Percentiles rank a stretch among this genome's conserved stretches.
Conservation (phyloP, 92 coral and sea anemone species). For the Epizoanthus stellaris region DNA sequence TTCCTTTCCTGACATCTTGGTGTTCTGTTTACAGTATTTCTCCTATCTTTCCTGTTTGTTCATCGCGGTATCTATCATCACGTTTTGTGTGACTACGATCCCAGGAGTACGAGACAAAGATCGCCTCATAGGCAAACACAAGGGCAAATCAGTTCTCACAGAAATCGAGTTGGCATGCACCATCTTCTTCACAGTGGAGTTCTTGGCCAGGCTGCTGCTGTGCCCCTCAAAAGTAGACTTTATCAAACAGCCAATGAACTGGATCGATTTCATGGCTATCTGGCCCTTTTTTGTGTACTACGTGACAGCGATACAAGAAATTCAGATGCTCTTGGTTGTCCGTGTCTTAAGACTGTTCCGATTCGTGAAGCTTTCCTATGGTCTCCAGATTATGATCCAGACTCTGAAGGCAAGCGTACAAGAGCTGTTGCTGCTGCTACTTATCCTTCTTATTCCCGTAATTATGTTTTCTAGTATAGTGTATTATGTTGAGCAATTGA, state of each 20-base stretch:
- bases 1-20: background rate
- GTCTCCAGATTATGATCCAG: slow-evolving; percentile 93
- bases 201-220: slow-evolving; percentile 71
- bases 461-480: slow-evolving; percentile 95
- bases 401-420: slow-evolving; percentile 90
- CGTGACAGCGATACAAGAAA: slow-evolving; percentile 43
- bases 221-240: slow-evolving; percentile 83
- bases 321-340: slow-evolving; percentile 78
- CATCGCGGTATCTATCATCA: slow-evolving; percentile 89
- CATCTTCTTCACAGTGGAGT: slow-evolving; percentile 86
- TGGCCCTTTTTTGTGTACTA: slow-evolving; percentile 77
- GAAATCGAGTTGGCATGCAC: slow-evolving; percentile 84
- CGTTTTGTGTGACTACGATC: slow-evolving; percentile 88
- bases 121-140: slow-evolving; percentile 53
- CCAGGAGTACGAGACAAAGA: slow-evolving; percentile 69
- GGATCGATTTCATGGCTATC: slow-evolving; percentile 94
- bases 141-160: slow-evolving; percentile 44
- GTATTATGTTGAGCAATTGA: slow-evolving; percentile 79
- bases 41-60: slow-evolving; percentile 93
- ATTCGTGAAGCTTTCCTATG: slow-evolving; percentile 89
- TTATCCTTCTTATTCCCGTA: slow-evolving; percentile 88
- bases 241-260: slow-evolving; percentile 83
- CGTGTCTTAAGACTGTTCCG: slow-evolving; percentile 89
- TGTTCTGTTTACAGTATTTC: slow-evolving; percentile 62
- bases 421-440: slow-evolving; percentile 80